phyloP scores from a whole-genome alignment of 2,113 vertebrate genomes.

The Microtus pennsylvanicus region DNA sequence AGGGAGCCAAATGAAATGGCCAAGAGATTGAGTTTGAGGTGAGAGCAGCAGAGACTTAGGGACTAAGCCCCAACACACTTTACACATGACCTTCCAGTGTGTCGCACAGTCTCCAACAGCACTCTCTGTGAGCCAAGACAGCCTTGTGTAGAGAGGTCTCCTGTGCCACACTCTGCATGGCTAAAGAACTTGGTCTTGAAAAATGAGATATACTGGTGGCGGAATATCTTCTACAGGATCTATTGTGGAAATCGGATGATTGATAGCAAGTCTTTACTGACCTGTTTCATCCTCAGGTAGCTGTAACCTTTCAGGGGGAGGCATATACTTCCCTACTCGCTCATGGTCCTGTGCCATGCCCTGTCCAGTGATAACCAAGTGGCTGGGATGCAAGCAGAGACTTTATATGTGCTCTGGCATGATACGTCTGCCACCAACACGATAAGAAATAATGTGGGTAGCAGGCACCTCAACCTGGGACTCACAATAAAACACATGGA shows the following conservation, averaged over 20 bases:
- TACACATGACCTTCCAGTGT: not conserved
- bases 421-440: not conserved
- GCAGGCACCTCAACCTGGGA: not conserved
- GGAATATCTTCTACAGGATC: not conserved
- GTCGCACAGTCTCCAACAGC: not conserved
- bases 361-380: not conserved
- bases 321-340: not conserved
- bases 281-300: not conserved
- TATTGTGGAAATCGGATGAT: not conserved
- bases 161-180: not conserved
- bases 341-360: not conserved
- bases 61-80: not conserved
- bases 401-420: not conserved
- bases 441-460: not conserved
- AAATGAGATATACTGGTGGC: not conserved
- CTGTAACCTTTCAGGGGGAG: not conserved
- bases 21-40: not conserved
- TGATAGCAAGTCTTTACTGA: conserved; percentile 14
- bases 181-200: not conserved
- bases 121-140: not conserved
- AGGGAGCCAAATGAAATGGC: not conserved
- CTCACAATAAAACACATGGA: not conserved
- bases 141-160: not conserved
- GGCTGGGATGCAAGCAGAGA: not conserved
- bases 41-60: not conserved